Conservation (phyloP, 2,888 invertebrate genomes). For the Baccha elongata region DNA sequence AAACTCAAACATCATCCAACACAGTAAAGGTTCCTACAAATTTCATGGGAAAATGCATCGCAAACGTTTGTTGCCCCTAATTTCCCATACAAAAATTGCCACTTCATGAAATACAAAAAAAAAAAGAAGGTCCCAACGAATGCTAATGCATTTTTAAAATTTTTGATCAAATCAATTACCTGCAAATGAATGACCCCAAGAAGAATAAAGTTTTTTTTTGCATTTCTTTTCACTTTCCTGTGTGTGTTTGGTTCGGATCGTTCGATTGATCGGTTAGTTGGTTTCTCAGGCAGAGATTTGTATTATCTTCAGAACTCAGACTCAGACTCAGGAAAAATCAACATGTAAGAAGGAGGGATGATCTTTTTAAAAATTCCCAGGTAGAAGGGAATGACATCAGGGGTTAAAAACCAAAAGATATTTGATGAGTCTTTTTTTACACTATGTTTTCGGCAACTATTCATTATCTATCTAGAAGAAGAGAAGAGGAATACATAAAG, state of each 20-base stretch:
- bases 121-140: slow-evolving; percentile 38
- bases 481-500: slow-evolving; percentile 31
- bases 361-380: slow-evolving; percentile 64
- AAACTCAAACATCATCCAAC: slow-evolving; percentile 13
- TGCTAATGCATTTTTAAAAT: slow-evolving; percentile 69
- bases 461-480: slow-evolving; percentile 68
- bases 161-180: slow-evolving; percentile 68
- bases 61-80: slow-evolving; percentile 39
- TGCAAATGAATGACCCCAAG: slow-evolving; percentile 71
- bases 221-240: slow-evolving; percentile 72
- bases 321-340: slow-evolving; percentile 45
- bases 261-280: slow-evolving; percentile 36
- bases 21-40: slow-evolving; percentile 28
- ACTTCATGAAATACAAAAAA: slow-evolving; percentile 46
- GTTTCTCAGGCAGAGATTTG: slow-evolving; percentile 50
- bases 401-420: slow-evolving; percentile 57
- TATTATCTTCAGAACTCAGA: slow-evolving; percentile 5
- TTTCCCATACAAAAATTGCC: slow-evolving; percentile 56
- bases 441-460: slow-evolving; percentile 63
- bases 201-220: slow-evolving; percentile 56
- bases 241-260: slow-evolving; percentile 21
- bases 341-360: slow-evolving; percentile 49
- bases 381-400: slow-evolving; percentile 69
- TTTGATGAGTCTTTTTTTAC: slow-evolving; percentile 45
- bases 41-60: slow-evolving; percentile 70